phyloP scores from a whole-genome alignment of 2,113 vertebrate species.

The Argyrosomus japonicus region DNA sequence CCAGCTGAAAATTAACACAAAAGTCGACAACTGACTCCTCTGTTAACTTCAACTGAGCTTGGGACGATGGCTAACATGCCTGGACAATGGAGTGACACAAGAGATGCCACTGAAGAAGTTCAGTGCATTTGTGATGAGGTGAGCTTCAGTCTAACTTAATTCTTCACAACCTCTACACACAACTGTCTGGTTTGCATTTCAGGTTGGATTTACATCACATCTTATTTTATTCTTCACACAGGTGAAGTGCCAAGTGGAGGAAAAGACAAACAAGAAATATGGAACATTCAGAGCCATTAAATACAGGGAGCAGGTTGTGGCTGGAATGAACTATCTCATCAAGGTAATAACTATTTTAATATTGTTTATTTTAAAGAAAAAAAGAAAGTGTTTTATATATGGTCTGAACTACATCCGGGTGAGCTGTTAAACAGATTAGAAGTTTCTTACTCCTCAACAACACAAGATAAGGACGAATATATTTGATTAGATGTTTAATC shows the following conservation, averaged over 20 bases:
- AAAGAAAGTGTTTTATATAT: no score
- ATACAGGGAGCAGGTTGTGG: background rate
- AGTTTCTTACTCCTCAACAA: no score
- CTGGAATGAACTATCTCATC: background rate
- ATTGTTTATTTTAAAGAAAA: background rate
- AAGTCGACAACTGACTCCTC: background rate
- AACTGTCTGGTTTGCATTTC: background rate
- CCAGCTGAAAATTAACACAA: background rate
- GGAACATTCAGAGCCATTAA: background rate
- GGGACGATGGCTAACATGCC: background rate
- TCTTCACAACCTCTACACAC: background rate
- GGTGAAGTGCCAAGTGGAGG: background rate
- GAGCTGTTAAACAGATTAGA: no score
- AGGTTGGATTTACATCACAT: background rate
- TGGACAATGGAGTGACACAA: background rate
- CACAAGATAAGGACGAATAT: no score
- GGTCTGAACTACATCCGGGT: background rate
- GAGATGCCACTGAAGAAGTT: background rate
- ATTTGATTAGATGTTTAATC: background rate
- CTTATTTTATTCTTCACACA: background rate
- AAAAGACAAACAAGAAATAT: background rate
- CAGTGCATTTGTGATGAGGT: conserved; percentile 24
- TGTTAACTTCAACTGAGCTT: background rate
- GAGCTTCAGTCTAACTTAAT: background rate
- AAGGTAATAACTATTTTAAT: conserved; percentile 1